Percentiles rank a stretch among this genome's conserved stretches.
phyloP scores from a whole-genome alignment of 1,140 invertebrate species.

The Zaprionus vittiger region DNA sequence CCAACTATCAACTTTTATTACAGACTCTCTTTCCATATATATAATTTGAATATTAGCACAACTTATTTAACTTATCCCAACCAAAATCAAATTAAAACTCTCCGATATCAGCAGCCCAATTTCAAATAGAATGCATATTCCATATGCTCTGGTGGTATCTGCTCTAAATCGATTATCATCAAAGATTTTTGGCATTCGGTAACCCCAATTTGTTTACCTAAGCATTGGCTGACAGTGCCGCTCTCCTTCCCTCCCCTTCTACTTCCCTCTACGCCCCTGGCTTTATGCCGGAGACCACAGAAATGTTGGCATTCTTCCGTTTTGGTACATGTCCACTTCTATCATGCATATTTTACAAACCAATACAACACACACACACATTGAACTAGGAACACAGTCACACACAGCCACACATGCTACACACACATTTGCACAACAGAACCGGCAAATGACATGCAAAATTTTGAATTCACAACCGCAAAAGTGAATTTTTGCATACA shows the following conservation, averaged over 20 bases:
- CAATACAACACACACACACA: constrained; percentile 3
- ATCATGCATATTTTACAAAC: constrained; percentile 40
- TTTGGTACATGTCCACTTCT: constrained; percentile 13
- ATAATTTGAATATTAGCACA: not conserved
- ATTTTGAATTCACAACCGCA: constrained; percentile 47
- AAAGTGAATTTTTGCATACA: constrained; percentile 53
- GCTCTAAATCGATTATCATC: constrained; percentile 20
- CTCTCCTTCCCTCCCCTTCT: not conserved
- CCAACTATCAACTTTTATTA: not conserved
- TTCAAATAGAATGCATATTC: not conserved
- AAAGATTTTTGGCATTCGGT: constrained; percentile 13
- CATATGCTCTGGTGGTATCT: not conserved
- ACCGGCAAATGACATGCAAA: constrained; percentile 40
- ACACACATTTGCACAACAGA: constrained; percentile 1
- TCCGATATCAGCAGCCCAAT: not conserved
- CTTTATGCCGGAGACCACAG: constrained; percentile 18
- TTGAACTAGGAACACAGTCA: not conserved
- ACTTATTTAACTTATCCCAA: not conserved
- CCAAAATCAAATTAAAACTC: not conserved
- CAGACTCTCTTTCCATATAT: not conserved
- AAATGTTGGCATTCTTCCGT: constrained; percentile 31
- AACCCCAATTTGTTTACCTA: constrained; percentile 29
- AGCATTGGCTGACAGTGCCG: not conserved
- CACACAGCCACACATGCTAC: not conserved
- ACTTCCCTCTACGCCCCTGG: not conserved